Evolutionary conservation across 2,113 vertebrate species (phyloP).

Genomic region (Catharus fuscescens): DNA sequence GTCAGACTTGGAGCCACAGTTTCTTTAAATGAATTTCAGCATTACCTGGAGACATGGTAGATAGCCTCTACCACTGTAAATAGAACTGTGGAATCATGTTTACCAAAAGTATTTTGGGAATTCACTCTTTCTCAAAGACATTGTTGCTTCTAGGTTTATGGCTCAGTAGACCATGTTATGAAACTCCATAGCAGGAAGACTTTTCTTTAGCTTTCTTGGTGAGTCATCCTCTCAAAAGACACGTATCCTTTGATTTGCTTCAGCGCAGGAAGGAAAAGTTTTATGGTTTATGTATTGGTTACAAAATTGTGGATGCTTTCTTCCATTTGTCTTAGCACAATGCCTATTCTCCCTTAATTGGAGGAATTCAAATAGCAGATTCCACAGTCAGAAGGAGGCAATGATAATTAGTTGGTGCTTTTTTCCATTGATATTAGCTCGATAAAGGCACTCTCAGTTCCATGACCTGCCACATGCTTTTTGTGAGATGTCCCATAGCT

Average conservation of each 20-base stretch:
- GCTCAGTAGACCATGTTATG: not conserved
- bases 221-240: constrained; percentile 48
- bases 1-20: not conserved
- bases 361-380: not conserved
- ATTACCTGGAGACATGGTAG: not conserved
- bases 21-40: not conserved
- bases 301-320: not conserved
- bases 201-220: not conserved
- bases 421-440: not conserved
- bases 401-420: not conserved
- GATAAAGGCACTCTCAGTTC: not conserved
- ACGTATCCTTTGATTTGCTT: not conserved
- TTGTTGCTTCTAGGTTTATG: not conserved
- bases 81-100: not conserved
- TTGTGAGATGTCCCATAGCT: not conserved
- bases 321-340: not conserved
- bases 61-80: not conserved
- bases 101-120: not conserved
- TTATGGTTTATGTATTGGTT: not conserved
- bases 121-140: constrained; percentile 3
- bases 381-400: not conserved
- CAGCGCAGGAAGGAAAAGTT: not conserved
- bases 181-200: not conserved
- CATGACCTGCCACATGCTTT: not conserved
- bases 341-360: not conserved